Percentiles rank a stretch among this genome's conserved stretches.
Conservation (phyloP, 2,888 invertebrate genomes). For the Dicranocentrus wangi region DNA sequence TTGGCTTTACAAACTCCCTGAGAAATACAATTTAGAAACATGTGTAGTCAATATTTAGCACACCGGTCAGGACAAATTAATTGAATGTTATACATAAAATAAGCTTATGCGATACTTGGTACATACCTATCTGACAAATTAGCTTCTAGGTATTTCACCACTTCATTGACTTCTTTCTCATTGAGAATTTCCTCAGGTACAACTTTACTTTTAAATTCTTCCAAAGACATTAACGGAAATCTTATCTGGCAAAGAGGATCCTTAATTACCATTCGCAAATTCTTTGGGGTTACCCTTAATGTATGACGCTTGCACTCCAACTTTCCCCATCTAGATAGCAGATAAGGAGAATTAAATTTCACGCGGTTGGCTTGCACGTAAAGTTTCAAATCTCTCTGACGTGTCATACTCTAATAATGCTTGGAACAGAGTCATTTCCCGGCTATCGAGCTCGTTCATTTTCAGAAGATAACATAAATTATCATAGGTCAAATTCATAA, state of each 20-base stretch:
- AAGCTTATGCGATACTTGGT: no score
- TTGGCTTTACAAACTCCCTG: constrained; percentile 60
- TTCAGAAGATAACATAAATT: constrained; percentile 54
- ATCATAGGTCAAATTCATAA: constrained; percentile 50
- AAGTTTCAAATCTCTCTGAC: no score
- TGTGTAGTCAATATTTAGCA: not conserved
- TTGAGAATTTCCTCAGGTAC: constrained; percentile 40
- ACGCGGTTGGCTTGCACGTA: no score
- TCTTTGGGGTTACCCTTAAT: constrained; percentile 47
- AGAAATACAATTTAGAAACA: constrained; percentile 4
- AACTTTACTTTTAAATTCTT: constrained; percentile 53
- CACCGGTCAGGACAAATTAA: no score
- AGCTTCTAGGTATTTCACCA: constrained; percentile 56
- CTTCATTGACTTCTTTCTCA: constrained; percentile 59
- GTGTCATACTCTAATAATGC: constrained; percentile 64
- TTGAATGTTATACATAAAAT: no score
- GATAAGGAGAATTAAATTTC: no score
- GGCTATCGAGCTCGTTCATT: constrained; percentile 61
- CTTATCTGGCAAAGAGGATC: constrained; percentile 48
- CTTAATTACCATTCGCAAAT: constrained; percentile 52
- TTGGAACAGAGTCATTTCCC: constrained; percentile 57
- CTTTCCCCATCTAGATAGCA: constrained; percentile 53
- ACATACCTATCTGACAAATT: constrained; percentile 44
- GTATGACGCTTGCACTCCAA: constrained; percentile 56
- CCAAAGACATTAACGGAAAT: constrained; percentile 57